These are phyloP conservation scores for Thaumetopoea pityocampa DNA, from an alignment of 1,140 invertebrate species.

Conservation along the genomic window DNA sequence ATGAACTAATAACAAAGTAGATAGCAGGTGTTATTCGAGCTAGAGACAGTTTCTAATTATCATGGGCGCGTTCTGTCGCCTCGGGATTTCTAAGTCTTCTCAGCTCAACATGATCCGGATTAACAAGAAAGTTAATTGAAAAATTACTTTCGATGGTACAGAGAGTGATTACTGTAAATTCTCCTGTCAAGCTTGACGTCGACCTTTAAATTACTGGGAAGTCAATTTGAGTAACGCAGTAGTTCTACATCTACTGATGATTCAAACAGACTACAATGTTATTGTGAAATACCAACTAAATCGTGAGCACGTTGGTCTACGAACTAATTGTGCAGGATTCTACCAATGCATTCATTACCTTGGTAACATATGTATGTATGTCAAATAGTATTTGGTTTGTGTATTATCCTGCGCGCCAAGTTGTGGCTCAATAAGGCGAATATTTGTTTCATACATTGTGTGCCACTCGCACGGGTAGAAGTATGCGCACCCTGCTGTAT, in stretches of 20 bases:
- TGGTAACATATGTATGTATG: too few relatives aligned
- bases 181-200: conserved; percentile 38
- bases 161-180: conserved; percentile 43
- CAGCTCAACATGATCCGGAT: conserved; percentile 51
- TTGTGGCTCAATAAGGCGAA: too few relatives aligned
- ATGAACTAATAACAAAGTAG: conserved; percentile 21
- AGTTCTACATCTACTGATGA: conserved; percentile 30
- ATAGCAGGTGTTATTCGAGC: conserved; percentile 41
- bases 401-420: too few relatives aligned
- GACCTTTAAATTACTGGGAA: conserved; percentile 18
- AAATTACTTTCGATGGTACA: conserved; percentile 50
- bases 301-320: too few relatives aligned
- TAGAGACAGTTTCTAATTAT: conserved; percentile 59
- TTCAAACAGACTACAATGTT: too few relatives aligned
- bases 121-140: conserved; percentile 65
- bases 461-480: too few relatives aligned
- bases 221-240: conserved; percentile 30
- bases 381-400: too few relatives aligned
- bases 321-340: too few relatives aligned
- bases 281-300: too few relatives aligned
- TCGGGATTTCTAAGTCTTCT: conserved; percentile 31
- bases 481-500: too few relatives aligned
- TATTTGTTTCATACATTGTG: too few relatives aligned
- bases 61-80: conserved; percentile 37
- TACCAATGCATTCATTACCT: too few relatives aligned